Evolutionary conservation across 2,113 vertebrate species (phyloP).

Genomic region (Mustela lutreola): DNA sequence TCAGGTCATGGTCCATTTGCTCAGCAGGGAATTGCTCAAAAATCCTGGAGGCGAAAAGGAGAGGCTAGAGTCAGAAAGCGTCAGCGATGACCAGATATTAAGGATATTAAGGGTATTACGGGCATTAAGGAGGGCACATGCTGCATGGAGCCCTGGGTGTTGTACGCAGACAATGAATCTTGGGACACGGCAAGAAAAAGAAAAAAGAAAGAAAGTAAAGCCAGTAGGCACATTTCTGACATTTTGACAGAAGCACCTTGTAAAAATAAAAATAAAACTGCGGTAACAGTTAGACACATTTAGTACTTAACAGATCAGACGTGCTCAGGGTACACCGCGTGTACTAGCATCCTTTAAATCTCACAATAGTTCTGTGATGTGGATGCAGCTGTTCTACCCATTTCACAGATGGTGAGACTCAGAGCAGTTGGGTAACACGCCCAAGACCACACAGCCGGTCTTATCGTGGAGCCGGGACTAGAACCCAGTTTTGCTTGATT

Average conservation of each 20-base stretch:
- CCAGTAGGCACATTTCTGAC: not conserved
- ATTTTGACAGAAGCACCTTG: not conserved
- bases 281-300: not conserved
- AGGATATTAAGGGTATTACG: too few relatives aligned
- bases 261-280: not conserved
- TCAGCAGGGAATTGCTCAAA: not conserved
- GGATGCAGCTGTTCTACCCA: not conserved
- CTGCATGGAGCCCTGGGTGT: too few relatives aligned
- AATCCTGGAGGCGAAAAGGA: not conserved
- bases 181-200: too few relatives aligned
- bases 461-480: not conserved
- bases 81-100: not conserved
- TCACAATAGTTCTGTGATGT: not conserved
- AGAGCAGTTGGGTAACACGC: not conserved
- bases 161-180: too few relatives aligned
- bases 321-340: not conserved
- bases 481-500: not conserved
- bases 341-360: conserved; percentile 22
- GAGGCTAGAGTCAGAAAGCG: not conserved
- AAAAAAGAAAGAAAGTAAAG: not conserved
- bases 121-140: too few relatives aligned
- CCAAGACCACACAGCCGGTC: not conserved
- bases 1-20: not conserved
- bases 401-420: not conserved
- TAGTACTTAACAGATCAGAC: not conserved